A percentile compares a stretch with the other conserved stretches of the same genome.
phyloP scores from a whole-genome alignment of 2,113 vertebrate genomes.

The Stegostoma tigrinum region DNA sequence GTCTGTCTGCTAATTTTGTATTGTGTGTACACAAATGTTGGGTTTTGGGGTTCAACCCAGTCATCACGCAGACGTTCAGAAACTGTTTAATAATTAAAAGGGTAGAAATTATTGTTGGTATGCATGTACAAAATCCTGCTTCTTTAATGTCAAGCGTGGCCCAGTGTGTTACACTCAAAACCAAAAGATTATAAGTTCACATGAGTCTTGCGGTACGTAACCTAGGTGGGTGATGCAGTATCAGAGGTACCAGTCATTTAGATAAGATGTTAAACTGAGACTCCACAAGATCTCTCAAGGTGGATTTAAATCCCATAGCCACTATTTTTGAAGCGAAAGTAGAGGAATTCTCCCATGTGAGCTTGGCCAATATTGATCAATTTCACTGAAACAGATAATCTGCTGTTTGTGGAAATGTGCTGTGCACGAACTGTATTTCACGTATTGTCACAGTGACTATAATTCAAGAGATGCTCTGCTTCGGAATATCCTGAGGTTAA shows the following conservation, averaged over 20 bases:
- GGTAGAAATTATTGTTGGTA: not conserved
- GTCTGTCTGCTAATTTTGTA: not conserved
- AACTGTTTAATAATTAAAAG: not conserved
- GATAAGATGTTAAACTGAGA: not conserved
- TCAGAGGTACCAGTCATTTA: not conserved
- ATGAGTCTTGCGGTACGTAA: not conserved
- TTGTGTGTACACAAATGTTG: not conserved
- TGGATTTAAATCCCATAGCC: not conserved
- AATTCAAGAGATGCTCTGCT: not conserved
- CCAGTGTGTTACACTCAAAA: not conserved
- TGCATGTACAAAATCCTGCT: not conserved
- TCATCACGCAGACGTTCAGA: not conserved
- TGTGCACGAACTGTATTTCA: not conserved
- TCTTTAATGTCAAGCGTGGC: not conserved
- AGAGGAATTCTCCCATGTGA: not conserved
- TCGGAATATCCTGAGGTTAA: not conserved
- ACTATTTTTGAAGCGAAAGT: not conserved
- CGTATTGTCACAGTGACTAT: no score
- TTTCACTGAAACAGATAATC: not conserved
- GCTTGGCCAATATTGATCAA: not conserved
- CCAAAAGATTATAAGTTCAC: not conserved
- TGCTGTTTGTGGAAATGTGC: not conserved
- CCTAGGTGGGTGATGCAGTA: not conserved
- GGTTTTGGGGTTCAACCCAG: not conserved
- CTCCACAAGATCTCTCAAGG: not conserved